A percentile compares a stretch with the other conserved stretches of the same genome.
Evolutionary conservation across 2,888 invertebrate genomes (phyloP).

Genomic region (Diarsia brunnea): DNA sequence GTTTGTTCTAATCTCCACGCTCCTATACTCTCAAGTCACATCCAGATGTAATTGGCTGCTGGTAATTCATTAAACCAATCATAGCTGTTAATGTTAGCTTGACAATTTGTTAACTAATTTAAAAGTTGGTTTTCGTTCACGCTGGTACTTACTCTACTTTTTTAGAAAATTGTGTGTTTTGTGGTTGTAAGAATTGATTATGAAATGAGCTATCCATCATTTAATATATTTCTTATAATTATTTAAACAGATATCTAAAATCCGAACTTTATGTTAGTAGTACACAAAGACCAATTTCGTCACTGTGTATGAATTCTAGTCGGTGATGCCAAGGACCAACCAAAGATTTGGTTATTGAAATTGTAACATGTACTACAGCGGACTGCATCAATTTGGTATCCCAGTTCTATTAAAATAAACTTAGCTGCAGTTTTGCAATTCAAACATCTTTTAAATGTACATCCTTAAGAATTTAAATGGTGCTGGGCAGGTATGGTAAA

Average conservation of each 20-base stretch:
- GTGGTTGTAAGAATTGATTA: not conserved
- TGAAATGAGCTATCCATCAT: not conserved
- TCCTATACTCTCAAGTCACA: not conserved
- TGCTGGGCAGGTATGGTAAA: too few species aligned
- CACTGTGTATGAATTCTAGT: slow-evolving; percentile 2
- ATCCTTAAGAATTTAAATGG: too few species aligned
- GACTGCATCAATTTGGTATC: too few species aligned
- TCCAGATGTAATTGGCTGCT: not conserved
- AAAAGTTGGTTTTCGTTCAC: not conserved
- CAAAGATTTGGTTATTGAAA: not conserved
- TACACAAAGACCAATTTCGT: not conserved
- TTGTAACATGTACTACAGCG: not conserved
- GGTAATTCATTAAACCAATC: not conserved
- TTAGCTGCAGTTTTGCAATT: too few species aligned
- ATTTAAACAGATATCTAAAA: not conserved
- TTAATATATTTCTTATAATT: not conserved
- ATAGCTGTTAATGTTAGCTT: not conserved
- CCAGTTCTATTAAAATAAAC: too few species aligned
- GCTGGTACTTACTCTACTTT: too few species aligned
- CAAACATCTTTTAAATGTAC: too few species aligned
- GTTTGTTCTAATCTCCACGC: not conserved
- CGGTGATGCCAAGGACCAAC: not conserved
- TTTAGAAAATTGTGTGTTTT: too few species aligned
- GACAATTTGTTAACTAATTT: not conserved
- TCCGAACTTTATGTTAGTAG: not conserved